Percentiles rank a stretch among this genome's conserved stretches.
Conservation (phyloP, 2,113 vertebrate genomes). For the Myotis davidii region DNA sequence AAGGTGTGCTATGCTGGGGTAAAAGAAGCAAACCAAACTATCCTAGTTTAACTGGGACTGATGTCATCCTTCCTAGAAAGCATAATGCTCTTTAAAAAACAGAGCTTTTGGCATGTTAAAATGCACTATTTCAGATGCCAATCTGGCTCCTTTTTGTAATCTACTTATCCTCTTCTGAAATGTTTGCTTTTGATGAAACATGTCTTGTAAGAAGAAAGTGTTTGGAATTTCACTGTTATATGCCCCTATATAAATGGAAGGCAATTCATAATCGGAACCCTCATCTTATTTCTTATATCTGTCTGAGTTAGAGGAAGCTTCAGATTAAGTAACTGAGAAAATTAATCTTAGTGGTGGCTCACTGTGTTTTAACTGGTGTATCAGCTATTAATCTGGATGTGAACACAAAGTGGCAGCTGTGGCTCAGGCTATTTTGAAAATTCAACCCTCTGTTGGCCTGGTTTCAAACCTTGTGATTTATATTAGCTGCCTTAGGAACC, state of each 20-base stretch:
- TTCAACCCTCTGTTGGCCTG: conserved; percentile 50
- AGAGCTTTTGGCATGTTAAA: neutral
- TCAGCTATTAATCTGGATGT: conserved; percentile 51
- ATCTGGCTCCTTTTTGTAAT: conserved; percentile 33
- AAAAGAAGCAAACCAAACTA: neutral
- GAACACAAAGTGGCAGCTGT: conserved; percentile 42
- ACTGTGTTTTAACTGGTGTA: conserved; percentile 22
- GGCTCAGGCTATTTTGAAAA: conserved; percentile 68
- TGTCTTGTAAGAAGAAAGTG: conserved; percentile 34
- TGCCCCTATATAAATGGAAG: conserved; percentile 48
- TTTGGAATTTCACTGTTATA: neutral
- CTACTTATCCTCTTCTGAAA: neutral
- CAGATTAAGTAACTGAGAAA: conserved; percentile 51
- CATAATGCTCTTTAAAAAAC: conserved; percentile 21
- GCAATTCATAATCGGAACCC: neutral
- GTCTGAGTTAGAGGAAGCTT: conserved; percentile 24
- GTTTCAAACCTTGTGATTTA: conserved; percentile 32
- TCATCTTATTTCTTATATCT: conserved; percentile 27
- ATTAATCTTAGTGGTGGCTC: conserved; percentile 63
- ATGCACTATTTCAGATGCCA: conserved; percentile 18
- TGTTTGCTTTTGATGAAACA: conserved; percentile 39
- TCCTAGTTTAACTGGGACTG: neutral
- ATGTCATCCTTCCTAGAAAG: neutral
- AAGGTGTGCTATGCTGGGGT: neutral
- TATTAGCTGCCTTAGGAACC: conserved; percentile 48